Base-by-base conservation (phyloP, 2,797 vertebrate species). In the Semaprochilodus insignis region DNA sequence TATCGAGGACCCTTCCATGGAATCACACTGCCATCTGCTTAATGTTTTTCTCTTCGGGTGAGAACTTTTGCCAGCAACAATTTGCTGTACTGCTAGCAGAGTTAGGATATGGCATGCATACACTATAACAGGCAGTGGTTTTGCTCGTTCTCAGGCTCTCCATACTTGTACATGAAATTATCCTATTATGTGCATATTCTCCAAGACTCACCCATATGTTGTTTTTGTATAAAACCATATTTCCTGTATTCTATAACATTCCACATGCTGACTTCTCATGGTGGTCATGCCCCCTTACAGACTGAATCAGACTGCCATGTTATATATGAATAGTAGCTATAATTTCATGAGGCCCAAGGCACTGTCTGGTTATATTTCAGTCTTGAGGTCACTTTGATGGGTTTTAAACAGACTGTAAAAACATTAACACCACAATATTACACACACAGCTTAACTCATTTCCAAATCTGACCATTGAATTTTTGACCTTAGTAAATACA, bases 271-370 rank as follows among this genome's bases (percentile, higher is more conserved):
- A 15, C 14, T 36, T 21, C 16, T 69, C 34, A 79, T 79, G 51
- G 74, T 74, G 75, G 69, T 72, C 70, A 63, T 54, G 40, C n/a
- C 63, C 27, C 17, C 15, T 66, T 66, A 69, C 4, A 74, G 10
- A n/a, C 17, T 55, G 23, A 85, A 79, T 80, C 65, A 87, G 51
- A 88, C 91, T 86, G 90, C 89, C 81, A 87, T 90, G 87, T 89
- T 83, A 77, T 85, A 23, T 3, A 83, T 88, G 85, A 91, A 89
- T 88, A 89, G 80, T 80, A 78, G 63, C 80, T 88, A 60, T 81
- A 59, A 86, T 78, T 78, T 79, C 11, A 52, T 60, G 71, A 60
- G 40, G 25, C 69, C 66, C 59, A 71, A 81, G 31, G 48, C 80
- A 73, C 65, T 40, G 78, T 83, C 85, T 78, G 75, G 65, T 75